phyloP scores from a whole-genome alignment of 2,797 vertebrate species.

The Bradypodion pumilum region DNA sequence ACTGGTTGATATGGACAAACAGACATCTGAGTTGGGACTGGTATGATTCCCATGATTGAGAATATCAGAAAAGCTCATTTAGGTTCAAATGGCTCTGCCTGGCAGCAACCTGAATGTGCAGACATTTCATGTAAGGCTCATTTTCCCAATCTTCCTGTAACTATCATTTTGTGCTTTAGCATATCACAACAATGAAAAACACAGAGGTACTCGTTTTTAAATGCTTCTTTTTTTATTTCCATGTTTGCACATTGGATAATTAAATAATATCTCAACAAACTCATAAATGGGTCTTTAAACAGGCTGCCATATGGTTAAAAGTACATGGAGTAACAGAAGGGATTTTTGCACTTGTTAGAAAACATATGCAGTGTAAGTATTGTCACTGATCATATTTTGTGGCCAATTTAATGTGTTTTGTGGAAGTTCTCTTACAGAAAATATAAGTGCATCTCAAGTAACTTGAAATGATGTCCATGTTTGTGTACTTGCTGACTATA shows the following conservation, averaged over 20 bases:
- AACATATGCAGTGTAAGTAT: conserved; percentile 69
- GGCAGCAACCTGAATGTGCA: not conserved
- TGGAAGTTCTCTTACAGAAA: conserved; percentile 71
- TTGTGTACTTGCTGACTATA: conserved; percentile 71
- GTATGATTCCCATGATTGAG: not conserved
- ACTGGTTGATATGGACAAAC: not conserved
- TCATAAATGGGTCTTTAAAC: conserved; percentile 79
- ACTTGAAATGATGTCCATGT: conserved; percentile 68
- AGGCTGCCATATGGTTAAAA: conserved; percentile 77
- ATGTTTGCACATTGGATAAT: conserved; percentile 82
- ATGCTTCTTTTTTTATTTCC: conserved; percentile 84
- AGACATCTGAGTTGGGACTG: not conserved
- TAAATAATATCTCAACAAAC: conserved; percentile 81
- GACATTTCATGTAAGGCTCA: not conserved
- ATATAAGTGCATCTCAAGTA: conserved; percentile 63
- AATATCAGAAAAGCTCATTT: fast-evolving
- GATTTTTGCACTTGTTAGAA: conserved; percentile 71
- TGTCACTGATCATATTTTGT: conserved; percentile 67
- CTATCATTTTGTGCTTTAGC: not conserved
- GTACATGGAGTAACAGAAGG: conserved; percentile 70
- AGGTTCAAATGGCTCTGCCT: not conserved
- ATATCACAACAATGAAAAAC: conserved; percentile 40
- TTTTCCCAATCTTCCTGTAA: not conserved
- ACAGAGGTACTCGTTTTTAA: conserved; percentile 55
- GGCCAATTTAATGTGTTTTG: conserved; percentile 74